phyloP scores from a whole-genome alignment of 2,113 vertebrate genomes.

The Myocastor coypus region DNA sequence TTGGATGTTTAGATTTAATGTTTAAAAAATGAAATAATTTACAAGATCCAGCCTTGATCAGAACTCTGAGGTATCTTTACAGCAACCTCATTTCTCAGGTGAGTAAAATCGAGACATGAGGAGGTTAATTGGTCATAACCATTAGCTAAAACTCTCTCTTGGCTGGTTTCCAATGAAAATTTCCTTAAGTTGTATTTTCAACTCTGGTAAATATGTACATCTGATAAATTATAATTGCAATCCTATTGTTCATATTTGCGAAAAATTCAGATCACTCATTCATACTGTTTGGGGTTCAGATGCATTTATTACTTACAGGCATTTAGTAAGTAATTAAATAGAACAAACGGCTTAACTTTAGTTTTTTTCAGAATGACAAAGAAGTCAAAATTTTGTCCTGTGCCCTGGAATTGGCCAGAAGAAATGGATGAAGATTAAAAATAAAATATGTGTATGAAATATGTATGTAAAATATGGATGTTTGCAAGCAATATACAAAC shows the following conservation, averaged over 20 bases:
- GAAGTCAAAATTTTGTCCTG: background rate
- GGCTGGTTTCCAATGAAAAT: conserved; percentile 28
- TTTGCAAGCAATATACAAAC: background rate
- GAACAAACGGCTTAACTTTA: background rate
- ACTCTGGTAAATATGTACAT: background rate
- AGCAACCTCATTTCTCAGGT: conserved; percentile 38
- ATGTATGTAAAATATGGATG: background rate
- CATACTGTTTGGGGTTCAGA: background rate
- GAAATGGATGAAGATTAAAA: background rate
- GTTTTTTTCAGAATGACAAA: background rate
- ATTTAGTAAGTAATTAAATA: background rate
- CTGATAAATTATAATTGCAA: background rate
- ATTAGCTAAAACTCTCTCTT: conserved; percentile 19
- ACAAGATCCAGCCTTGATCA: background rate
- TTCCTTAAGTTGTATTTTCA: background rate
- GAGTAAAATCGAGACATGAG: conserved; percentile 32
- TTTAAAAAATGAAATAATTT: conserved; percentile 41
- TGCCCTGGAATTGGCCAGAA: background rate
- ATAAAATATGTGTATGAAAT: background rate
- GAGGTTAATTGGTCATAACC: background rate
- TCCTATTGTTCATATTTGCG: background rate
- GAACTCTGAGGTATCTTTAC: background rate
- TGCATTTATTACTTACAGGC: background rate
- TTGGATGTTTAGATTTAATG: background rate
- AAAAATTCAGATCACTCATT: conserved; percentile 1